Base-by-base conservation (phyloP, 2,797 vertebrate genomes). In the Chrosomus eos region DNA sequence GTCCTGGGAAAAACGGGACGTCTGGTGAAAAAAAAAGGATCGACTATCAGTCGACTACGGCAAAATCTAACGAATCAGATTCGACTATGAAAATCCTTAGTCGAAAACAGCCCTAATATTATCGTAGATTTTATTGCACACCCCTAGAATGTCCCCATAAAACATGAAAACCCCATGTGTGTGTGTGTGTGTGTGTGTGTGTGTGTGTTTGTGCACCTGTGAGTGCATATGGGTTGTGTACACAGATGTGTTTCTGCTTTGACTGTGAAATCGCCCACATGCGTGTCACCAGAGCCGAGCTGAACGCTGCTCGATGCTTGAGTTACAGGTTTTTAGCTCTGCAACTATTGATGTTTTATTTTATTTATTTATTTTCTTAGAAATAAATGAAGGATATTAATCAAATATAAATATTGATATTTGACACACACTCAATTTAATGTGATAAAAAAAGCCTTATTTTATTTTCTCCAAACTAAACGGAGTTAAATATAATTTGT, bases 201-300 rank as follows among this genome's bases (percentile, higher is more conserved):
- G 55, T 64, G 66, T 36, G 28, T 79, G 62, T 45, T 10, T 66
- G 38, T 3, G 53, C 9, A 33, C n/a, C 26, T 77, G 80, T 86
- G 72, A 26, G 38, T n/a, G 21, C 33, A 48, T 58, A 23, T 28
- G 62, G 80, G 36, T 78, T 38, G 74, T 80, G 68, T 68, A 85
- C 80, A 80, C 40, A 33, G 23, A 10, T 3, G 10, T 31, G 16
- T 53, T 3, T 1, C 23, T 76, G 40, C 79, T 88, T 88, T 85
- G 76, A 74, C 70, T 83, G 40, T 75, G 68, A 88, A 88, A 85
- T 88, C 18, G n/a, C 11, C 60, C 13, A 55, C 71, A 38, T 4
- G 64, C 23, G 36, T 28, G 16, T 16, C 33, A 45, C 38, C 83
- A 82, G 72, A 74, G 64, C 28, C 21, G 5, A 43, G 16, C 7